phyloP scores from a whole-genome alignment of 1,140 invertebrate genomes.

The Bombus vancouverensis region DNA sequence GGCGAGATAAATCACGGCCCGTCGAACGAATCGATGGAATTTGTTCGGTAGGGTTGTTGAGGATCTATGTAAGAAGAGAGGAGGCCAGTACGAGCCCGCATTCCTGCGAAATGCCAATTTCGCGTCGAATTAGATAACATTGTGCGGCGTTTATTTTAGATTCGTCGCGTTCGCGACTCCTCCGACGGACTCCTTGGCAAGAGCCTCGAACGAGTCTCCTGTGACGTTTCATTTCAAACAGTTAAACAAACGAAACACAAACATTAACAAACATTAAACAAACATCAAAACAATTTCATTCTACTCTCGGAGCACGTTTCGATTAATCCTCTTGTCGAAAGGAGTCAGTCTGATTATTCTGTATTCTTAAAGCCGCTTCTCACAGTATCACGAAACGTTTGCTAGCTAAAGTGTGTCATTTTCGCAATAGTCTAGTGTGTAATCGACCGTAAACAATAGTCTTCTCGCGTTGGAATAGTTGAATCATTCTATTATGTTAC shows the following conservation, averaged over 20 bases:
- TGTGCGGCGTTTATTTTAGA: constrained; percentile 63
- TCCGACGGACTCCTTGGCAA: constrained; percentile 1
- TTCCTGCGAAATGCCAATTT: constrained; percentile 67
- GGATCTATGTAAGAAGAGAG: constrained; percentile 42
- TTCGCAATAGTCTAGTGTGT: background rate
- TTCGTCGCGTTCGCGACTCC: constrained; percentile 37
- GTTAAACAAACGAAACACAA: too few relatives aligned
- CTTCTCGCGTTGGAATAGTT: background rate
- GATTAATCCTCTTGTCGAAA: too few relatives aligned
- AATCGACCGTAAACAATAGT: constrained; percentile 31
- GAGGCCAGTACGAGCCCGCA: constrained; percentile 49
- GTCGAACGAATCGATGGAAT: constrained; percentile 7
- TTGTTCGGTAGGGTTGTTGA: background rate
- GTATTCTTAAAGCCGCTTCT: background rate
- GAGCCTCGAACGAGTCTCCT: background rate
- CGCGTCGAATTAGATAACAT: constrained; percentile 69
- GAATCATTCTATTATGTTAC: background rate
- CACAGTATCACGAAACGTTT: background rate
- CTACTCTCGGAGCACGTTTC: too few relatives aligned
- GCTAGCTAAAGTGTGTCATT: constrained; percentile 10
- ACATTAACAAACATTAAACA: too few relatives aligned
- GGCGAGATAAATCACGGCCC: background rate
- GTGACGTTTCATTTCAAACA: background rate
- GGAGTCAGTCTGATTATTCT: background rate
- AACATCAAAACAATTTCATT: too few relatives aligned